These are phyloP conservation scores for Spialia ferax DNA, from an alignment of 2,888 invertebrate species.

Conservation along the genomic window DNA sequence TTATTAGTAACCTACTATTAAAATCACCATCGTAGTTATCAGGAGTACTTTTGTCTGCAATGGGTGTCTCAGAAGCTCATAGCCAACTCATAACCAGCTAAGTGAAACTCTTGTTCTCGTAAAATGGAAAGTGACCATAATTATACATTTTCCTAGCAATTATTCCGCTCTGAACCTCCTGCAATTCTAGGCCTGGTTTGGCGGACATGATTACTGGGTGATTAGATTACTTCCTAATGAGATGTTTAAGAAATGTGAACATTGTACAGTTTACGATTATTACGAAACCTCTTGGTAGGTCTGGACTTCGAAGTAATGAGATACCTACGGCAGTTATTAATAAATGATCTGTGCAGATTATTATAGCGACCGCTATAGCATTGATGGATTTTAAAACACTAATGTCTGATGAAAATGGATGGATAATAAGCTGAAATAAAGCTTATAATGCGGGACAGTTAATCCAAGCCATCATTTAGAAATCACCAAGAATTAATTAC, in stretches of 20 bases:
- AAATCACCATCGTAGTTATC: too few species aligned
- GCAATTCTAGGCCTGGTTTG: constrained; percentile 4
- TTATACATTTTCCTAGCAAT: constrained; percentile 22
- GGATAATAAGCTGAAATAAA: too few species aligned
- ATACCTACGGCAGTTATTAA: too few species aligned
- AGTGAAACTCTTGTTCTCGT: constrained; percentile 6
- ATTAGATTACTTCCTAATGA: neutral
- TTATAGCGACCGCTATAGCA: too few species aligned
- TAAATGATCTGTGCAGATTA: too few species aligned
- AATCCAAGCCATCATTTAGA: too few species aligned
- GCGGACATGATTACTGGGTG: constrained; percentile 6
- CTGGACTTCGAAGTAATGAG: neutral
- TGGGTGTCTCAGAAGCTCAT: too few species aligned
- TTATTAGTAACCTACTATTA: too few species aligned
- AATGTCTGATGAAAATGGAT: too few species aligned
- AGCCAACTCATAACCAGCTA: neutral
- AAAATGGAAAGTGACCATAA: constrained; percentile 25
- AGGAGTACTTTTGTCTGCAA: neutral
- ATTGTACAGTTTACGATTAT: neutral
- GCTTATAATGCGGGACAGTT: too few species aligned
- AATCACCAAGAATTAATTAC: too few species aligned
- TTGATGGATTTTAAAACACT: too few species aligned
- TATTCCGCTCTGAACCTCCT: constrained; percentile 13
- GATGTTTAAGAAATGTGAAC: neutral
- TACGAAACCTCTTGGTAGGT: neutral